Evolutionary conservation across 2,113 vertebrate species (phyloP), one percentile per base, ranked within the genome.

Genomic region (Mohoua ochrocephala): DNA sequence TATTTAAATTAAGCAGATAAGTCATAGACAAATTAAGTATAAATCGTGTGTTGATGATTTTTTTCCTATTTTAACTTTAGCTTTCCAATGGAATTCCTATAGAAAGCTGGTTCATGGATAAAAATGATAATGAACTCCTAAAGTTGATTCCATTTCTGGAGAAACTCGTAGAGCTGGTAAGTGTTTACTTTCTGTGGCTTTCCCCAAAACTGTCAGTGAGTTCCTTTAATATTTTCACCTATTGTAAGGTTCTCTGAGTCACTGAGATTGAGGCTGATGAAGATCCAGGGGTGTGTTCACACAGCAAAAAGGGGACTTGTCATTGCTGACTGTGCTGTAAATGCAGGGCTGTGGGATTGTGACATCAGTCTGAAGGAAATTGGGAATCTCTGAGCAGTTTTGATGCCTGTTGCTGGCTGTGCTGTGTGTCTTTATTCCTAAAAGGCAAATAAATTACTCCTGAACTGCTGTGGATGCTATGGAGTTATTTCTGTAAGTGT

Each of bases 61-160:
- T n/a, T 33, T n/a, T 11, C 3, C 0, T 39, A 15, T 76, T 95
- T 82, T 84, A 17, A 45, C 89, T 57, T 68, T 89, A 99, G 99
- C 98, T 99, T 97, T 99, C 99, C 94, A 99, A 99, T 97, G 99
- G 99, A 91, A 99, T 99, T 97, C 99, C 99, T 96, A 99, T 99
- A 98, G 99, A 99, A 98, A 99, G 99, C 97, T 99, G 99, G 99
- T 99, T 99, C 98, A 99, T 99, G 99, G 99, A 99, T 98, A 99
- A 99, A 98, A 99, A 99, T 96, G 99, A 99, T 98, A 99, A 98
- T 76, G 99, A 99, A 98, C 99, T 99, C 84, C 98, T 99, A 97
- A 99, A 99, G 98, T 97, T 99, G 98, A 99, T 99, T 95, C 99
- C 99, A 77, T 99, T 99, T 98, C 98, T 99, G 98, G 99, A 99